Evolutionary conservation across 2,797 vertebrate species (phyloP).

Genomic region (Danio aesculapii): DNA sequence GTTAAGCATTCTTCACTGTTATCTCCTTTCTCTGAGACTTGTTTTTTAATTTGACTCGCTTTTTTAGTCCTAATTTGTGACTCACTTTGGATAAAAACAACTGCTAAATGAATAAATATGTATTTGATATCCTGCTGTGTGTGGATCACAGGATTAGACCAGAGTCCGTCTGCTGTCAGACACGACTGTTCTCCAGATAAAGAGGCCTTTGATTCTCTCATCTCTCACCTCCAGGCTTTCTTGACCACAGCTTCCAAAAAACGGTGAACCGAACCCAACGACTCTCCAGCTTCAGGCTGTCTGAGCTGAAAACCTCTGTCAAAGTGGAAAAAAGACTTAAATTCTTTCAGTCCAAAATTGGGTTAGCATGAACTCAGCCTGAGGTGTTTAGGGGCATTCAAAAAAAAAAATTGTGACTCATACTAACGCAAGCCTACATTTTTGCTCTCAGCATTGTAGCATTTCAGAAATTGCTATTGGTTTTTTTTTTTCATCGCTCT

Average conservation of each 20-base stretch:
- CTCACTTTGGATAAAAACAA: too few species aligned
- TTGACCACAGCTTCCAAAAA: constrained; percentile 23
- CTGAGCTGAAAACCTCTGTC: constrained; percentile 20
- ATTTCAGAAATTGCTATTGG: constrained; percentile 1
- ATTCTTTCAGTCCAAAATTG: constrained; percentile 29
- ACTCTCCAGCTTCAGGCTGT: neutral
- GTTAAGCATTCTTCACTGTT: too few species aligned
- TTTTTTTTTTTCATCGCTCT: constrained; percentile 10
- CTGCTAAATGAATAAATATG: too few species aligned
- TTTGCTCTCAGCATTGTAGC: neutral
- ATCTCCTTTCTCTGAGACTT: too few species aligned
- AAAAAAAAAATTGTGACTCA: neutral
- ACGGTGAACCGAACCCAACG: neutral
- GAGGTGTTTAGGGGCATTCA: neutral
- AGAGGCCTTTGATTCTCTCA: neutral
- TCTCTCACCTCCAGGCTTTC: neutral
- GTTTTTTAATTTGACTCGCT: too few species aligned
- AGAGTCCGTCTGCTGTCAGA: constrained; percentile 2
- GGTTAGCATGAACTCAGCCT: constrained; percentile 24
- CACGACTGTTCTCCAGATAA: neutral
- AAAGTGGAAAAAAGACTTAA: constrained; percentile 14
- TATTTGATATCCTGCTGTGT: too few species aligned
- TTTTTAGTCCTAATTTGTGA: too few species aligned
- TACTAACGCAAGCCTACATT: neutral
- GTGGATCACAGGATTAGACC: neutral